Evolutionary conservation across 2,113 vertebrate species (phyloP).

Genomic region (Polyodon spathula): DNA sequence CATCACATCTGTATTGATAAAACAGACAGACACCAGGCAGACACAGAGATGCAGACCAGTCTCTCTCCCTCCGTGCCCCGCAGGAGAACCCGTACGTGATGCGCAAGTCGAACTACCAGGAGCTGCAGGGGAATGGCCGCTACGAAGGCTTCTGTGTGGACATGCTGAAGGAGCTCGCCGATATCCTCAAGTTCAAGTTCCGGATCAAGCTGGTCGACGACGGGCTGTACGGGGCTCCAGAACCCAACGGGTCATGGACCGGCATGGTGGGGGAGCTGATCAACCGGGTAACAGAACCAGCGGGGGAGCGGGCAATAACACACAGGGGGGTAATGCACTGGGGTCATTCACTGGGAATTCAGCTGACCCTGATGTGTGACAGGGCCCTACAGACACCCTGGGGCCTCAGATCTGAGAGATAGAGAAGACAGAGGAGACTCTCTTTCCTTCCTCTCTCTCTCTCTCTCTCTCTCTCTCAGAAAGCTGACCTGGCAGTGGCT

Average conservation of each 20-base stretch:
- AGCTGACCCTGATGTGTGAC: no score
- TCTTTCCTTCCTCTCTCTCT: not conserved
- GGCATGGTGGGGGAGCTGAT: slow-evolving; percentile 91
- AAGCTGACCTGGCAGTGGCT: slow-evolving; percentile 80
- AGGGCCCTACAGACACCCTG: no score
- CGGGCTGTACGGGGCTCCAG: slow-evolving; percentile 73
- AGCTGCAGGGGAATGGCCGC: slow-evolving; percentile 62
- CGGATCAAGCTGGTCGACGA: slow-evolving; percentile 81
- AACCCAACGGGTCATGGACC: slow-evolving; percentile 85
- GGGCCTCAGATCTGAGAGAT: no score
- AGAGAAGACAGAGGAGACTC: no score
- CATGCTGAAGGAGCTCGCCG: slow-evolving; percentile 76
- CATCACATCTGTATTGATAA: no score
- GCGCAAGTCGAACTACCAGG: slow-evolving; percentile 69
- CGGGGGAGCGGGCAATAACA: not conserved
- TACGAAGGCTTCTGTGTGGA: slow-evolving; percentile 90
- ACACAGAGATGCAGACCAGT: no score
- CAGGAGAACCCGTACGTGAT: slow-evolving; percentile 88
- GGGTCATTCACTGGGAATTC: no score
- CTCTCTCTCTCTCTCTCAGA: slow-evolving; percentile 44
- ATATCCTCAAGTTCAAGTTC: slow-evolving; percentile 77
- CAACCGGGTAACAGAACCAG: slow-evolving; percentile 66
- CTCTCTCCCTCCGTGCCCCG: slow-evolving; percentile 7
- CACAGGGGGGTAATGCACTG: no score
- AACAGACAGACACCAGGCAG: no score